Percentiles rank a stretch among this genome's conserved stretches.
phyloP scores from a whole-genome alignment of 1,140 invertebrate species.

The Brachionus sp. region DNA sequence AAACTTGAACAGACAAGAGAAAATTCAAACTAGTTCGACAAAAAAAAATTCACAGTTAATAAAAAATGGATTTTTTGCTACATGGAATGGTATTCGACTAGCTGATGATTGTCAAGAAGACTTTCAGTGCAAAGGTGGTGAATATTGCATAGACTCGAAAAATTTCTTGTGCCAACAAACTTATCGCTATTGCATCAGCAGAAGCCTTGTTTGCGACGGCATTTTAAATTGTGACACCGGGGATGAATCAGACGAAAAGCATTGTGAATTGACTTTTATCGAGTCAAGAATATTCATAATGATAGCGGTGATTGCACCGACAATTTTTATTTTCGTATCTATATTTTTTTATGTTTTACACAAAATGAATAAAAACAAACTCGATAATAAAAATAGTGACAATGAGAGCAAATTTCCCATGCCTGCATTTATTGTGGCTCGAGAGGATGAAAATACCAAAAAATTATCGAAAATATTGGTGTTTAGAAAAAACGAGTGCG shows the following conservation, averaged over 20 bases:
- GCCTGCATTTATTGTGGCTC: not conserved
- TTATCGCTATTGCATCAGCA: conserved; percentile 25
- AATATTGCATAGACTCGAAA: conserved; percentile 44
- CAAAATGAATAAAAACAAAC: not conserved
- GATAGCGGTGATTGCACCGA: not conserved
- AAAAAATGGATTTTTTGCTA: conserved; percentile 45
- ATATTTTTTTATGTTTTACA: not conserved
- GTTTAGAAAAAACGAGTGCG: not conserved
- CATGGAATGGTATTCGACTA: conserved; percentile 46
- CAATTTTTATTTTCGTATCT: conserved; percentile 32
- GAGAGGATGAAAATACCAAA: not conserved
- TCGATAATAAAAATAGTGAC: not conserved
- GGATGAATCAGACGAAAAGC: conserved; percentile 28
- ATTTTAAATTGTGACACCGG: conserved; percentile 46
- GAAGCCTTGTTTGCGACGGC: conserved; percentile 20
- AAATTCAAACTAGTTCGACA: not conserved
- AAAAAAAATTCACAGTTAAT: not conserved
- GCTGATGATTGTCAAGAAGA: conserved; percentile 30
- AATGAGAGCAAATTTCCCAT: not conserved
- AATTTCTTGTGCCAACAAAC: conserved; percentile 41
- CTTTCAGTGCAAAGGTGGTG: conserved; percentile 46
- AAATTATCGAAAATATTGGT: not conserved
- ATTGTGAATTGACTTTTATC: conserved; percentile 38
- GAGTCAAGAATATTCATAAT: conserved; percentile 41
- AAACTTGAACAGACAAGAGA: not conserved